A percentile compares a stretch with the other conserved stretches of the same genome.
Evolutionary conservation across 2,797 vertebrate species (phyloP).

Genomic region (Labeo calbasu): DNA sequence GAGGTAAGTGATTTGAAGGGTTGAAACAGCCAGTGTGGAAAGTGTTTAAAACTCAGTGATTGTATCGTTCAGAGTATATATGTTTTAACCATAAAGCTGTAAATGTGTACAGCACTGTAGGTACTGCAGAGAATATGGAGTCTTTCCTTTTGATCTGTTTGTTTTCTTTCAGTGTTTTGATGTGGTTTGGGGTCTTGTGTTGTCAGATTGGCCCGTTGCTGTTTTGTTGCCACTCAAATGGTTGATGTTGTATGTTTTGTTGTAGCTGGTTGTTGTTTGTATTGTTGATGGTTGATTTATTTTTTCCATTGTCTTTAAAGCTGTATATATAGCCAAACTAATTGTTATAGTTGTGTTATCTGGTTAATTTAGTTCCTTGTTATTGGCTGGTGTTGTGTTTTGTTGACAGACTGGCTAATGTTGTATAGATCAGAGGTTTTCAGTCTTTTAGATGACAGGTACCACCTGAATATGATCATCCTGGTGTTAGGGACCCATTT

Average conservation of each 20-base stretch:
- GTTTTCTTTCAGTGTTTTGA: conserved; percentile 26
- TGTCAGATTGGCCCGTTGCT: neutral
- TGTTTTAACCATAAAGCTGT: neutral
- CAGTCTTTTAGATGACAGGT: neutral
- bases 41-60: conserved; percentile 23
- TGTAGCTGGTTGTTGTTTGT: neutral
- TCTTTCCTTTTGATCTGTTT: neutral
- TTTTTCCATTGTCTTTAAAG: neutral
- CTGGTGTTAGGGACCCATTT: neutral
- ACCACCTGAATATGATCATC: neutral
- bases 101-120: neutral
- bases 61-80: neutral
- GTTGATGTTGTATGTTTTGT: neutral
- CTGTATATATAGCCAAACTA: neutral
- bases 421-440: neutral
- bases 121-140: neutral
- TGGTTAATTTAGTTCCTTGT: neutral
- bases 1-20: neutral
- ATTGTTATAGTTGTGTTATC: neutral
- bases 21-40: neutral
- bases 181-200: neutral
- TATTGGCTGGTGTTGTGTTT: neutral
- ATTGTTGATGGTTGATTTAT: neutral
- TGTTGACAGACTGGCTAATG: neutral
- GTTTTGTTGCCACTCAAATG: neutral